Conservation (phyloP, 1,140 invertebrate genomes). For the Lordiphosa stackelbergi region DNA sequence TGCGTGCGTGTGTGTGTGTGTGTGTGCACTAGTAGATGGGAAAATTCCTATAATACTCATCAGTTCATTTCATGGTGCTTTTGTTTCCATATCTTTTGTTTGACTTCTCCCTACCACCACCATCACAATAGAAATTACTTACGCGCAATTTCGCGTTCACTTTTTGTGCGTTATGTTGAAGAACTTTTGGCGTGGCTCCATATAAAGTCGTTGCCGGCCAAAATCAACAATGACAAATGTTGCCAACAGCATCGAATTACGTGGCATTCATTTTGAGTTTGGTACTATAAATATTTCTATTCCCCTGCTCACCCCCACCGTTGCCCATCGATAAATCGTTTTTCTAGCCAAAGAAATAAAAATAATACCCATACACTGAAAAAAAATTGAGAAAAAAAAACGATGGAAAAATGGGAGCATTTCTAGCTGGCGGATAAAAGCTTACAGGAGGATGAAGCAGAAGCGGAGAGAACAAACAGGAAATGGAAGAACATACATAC, state of each 20-base stretch:
- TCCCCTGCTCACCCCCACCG: constrained; percentile 12
- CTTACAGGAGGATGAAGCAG: background rate
- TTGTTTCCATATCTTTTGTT: constrained; percentile 32
- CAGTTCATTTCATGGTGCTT: constrained; percentile 40
- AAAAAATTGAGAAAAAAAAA: constrained; percentile 20
- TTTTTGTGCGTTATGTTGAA: constrained; percentile 56
- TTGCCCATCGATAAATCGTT: constrained; percentile 56
- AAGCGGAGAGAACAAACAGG: constrained; percentile 42
- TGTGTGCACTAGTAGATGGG: constrained; percentile 1
- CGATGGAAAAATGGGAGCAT: constrained; percentile 17
- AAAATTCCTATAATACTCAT: constrained; percentile 39
- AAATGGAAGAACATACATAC: constrained; percentile 46
- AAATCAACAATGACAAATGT: constrained; percentile 67
- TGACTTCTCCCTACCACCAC: constrained; percentile 4
- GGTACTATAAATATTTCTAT: constrained; percentile 58
- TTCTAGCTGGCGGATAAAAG: constrained; percentile 2
- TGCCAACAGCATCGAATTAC: constrained; percentile 56
- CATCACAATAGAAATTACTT: constrained; percentile 61
- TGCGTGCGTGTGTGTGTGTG: constrained; percentile 1
- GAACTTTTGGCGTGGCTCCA: constrained; percentile 42
- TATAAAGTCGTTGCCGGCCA: constrained; percentile 54
- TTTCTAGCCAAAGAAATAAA: constrained; percentile 46
- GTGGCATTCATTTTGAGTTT: constrained; percentile 61
- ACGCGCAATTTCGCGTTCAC: constrained; percentile 66
- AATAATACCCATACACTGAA: constrained; percentile 26